Evolutionary conservation across 2,888 invertebrate species (phyloP).

Genomic region (Colostygia pectinataria): DNA sequence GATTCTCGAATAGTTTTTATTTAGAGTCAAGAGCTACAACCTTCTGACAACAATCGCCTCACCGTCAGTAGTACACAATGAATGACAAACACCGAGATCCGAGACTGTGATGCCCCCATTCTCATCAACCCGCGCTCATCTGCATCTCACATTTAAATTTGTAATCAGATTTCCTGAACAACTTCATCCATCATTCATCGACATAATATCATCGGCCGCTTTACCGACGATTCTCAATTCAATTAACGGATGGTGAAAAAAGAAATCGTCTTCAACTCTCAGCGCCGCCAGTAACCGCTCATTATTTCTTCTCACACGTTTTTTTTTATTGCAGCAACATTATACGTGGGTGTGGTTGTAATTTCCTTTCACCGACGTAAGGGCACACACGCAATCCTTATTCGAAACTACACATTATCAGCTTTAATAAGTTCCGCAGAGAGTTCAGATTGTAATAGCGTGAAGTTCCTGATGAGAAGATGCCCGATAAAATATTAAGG

Average conservation of each 20-base stretch:
- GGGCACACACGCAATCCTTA: slow-evolving; percentile 79
- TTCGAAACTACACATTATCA: slow-evolving; percentile 39
- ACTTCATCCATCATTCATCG: slow-evolving; percentile 76
- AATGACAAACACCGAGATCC: slow-evolving; percentile 40
- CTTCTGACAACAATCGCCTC: too few species aligned
- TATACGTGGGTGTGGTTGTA: slow-evolving; percentile 84
- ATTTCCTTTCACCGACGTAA: slow-evolving; percentile 83
- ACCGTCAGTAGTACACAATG: slow-evolving; percentile 6
- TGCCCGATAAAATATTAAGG: slow-evolving; percentile 80
- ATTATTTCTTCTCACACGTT: slow-evolving; percentile 83
- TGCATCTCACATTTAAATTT: slow-evolving; percentile 72
- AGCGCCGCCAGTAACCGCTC: slow-evolving; percentile 80
- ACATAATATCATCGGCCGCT: slow-evolving; percentile 30
- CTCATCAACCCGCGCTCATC: slow-evolving; percentile 66
- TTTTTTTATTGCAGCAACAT: slow-evolving; percentile 81
- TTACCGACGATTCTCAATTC: slow-evolving; percentile 66
- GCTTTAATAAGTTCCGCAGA: slow-evolving; percentile 32
- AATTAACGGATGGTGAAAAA: slow-evolving; percentile 73
- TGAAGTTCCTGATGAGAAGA: slow-evolving; percentile 67
- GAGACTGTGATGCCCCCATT: slow-evolving; percentile 58
- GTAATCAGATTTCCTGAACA: slow-evolving; percentile 68
- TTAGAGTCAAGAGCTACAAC: too few species aligned
- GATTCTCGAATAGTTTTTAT: too few species aligned
- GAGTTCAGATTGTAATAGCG: slow-evolving; percentile 40
- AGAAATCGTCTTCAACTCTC: slow-evolving; percentile 63